These are phyloP conservation scores for Euwallacea similis DNA, from an alignment of 1,140 invertebrate genomes.

Conservation along the genomic window DNA sequence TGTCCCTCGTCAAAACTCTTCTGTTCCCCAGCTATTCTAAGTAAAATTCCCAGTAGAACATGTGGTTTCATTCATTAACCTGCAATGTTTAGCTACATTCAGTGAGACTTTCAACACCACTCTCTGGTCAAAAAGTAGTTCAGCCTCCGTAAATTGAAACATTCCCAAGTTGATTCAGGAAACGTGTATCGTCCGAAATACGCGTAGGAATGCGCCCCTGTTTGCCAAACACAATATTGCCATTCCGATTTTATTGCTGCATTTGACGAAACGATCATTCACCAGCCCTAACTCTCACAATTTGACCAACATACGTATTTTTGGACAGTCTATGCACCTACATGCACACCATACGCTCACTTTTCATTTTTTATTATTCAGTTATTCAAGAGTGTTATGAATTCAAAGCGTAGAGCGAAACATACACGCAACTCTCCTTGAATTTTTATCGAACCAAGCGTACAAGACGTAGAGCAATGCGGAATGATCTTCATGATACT, in stretches of 20 bases:
- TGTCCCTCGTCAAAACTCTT: too few species aligned
- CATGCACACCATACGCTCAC: too few species aligned
- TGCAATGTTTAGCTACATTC: too few species aligned
- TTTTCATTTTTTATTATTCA: too few species aligned
- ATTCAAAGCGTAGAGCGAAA: conserved; percentile 1
- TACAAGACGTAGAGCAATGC: not conserved
- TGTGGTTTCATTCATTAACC: too few species aligned
- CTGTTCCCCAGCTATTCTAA: too few species aligned
- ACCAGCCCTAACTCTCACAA: not conserved
- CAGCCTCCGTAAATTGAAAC: conserved; percentile 9
- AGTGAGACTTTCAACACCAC: too few species aligned
- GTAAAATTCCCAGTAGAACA: too few species aligned
- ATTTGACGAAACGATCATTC: conserved; percentile 2
- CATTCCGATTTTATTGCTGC: conserved; percentile 11
- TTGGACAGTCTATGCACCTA: not conserved
- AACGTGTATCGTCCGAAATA: conserved; percentile 6
- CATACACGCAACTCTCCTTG: conserved; percentile 3
- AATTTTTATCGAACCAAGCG: not conserved
- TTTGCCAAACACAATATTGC: conserved; percentile 17
- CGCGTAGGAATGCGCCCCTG: conserved; percentile 7
- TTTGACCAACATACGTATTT: not conserved
- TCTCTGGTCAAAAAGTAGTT: conserved; percentile 3
- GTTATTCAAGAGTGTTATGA: not conserved
- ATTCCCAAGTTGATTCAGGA: conserved; percentile 11
- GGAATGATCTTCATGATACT: conserved; percentile 5